Conservation (phyloP, 2,797 vertebrate genomes). For the Ceryle rudis region DNA sequence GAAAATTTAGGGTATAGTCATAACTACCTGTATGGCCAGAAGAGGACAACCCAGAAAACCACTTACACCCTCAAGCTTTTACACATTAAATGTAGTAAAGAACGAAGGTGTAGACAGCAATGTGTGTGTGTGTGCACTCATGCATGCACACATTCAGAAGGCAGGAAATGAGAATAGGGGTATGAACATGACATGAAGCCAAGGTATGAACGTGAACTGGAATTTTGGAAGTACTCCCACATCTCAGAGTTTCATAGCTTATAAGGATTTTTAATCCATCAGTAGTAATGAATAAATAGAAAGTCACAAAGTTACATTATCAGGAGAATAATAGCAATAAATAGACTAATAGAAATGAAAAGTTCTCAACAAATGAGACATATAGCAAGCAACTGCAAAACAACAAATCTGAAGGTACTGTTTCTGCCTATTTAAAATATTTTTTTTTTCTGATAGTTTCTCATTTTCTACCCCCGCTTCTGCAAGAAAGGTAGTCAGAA, state of each 20-base stretch:
- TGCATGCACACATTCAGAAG: background rate
- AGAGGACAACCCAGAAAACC: background rate
- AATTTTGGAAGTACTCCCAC: background rate
- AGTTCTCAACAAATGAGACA: background rate
- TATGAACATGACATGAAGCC: background rate
- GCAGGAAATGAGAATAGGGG: background rate
- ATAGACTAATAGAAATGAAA: background rate
- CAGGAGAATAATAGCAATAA: background rate
- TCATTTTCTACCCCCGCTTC: background rate
- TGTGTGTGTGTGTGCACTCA: fast-evolving
- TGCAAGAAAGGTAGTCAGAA: background rate
- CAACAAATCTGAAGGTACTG: background rate
- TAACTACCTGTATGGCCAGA: background rate
- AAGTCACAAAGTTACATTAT: background rate
- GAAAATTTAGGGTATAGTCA: background rate
- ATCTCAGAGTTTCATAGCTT: background rate
- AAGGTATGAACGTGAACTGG: background rate
- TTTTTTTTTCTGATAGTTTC: background rate
- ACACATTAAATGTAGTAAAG: background rate
- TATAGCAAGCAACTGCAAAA: background rate
- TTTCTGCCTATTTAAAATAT: background rate
- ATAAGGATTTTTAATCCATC: background rate
- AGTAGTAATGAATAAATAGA: background rate
- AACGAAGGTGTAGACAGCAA: fast-evolving
- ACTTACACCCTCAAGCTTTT: background rate